These are phyloP conservation scores for Eupithecia subumbrata DNA, from an alignment of 2,888 invertebrate species.

Conservation along the genomic window DNA sequence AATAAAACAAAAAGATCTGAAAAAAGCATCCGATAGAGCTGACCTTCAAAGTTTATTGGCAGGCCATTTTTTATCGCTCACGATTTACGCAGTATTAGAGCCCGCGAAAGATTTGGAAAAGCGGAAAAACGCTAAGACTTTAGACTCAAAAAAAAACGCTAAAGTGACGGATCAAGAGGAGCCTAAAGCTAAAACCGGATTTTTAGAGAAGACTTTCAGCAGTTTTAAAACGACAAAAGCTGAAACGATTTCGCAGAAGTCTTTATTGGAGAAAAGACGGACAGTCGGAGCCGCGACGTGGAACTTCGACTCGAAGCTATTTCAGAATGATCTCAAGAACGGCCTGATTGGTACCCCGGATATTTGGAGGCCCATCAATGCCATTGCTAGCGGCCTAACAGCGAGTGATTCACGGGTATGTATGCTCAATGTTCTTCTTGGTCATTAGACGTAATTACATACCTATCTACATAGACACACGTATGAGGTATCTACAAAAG, in stretches of 20 bases:
- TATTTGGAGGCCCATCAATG: constrained; percentile 87
- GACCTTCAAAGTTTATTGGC: constrained; percentile 84
- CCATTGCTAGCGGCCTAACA: constrained; percentile 86
- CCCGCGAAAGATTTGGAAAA: constrained; percentile 78
- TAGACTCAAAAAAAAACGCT: constrained; percentile 65
- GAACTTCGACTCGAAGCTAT: constrained; percentile 86
- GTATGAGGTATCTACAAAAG: background rate
- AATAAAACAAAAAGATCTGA: constrained; percentile 83
- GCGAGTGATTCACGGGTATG: constrained; percentile 81
- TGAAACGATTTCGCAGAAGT: constrained; percentile 75
- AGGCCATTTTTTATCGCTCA: constrained; percentile 87
- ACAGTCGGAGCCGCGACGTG: constrained; percentile 88
- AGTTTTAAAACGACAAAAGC: constrained; percentile 77
- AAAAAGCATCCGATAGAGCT: constrained; percentile 72
- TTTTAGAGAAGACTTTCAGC: constrained; percentile 79
- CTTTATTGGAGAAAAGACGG: constrained; percentile 85
- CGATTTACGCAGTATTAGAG: constrained; percentile 87
- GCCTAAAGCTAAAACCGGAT: constrained; percentile 75
- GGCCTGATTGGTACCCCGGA: constrained; percentile 87
- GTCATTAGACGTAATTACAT: constrained; percentile 5
- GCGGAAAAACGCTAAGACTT: constrained; percentile 66
- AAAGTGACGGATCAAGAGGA: constrained; percentile 77
- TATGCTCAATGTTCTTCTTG: constrained; percentile 2
- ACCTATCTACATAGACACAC: background rate
- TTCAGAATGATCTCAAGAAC: constrained; percentile 85